Evolutionary conservation across 2,113 vertebrate species (phyloP).

Genomic region (Malurus alboscapulatus): DNA sequence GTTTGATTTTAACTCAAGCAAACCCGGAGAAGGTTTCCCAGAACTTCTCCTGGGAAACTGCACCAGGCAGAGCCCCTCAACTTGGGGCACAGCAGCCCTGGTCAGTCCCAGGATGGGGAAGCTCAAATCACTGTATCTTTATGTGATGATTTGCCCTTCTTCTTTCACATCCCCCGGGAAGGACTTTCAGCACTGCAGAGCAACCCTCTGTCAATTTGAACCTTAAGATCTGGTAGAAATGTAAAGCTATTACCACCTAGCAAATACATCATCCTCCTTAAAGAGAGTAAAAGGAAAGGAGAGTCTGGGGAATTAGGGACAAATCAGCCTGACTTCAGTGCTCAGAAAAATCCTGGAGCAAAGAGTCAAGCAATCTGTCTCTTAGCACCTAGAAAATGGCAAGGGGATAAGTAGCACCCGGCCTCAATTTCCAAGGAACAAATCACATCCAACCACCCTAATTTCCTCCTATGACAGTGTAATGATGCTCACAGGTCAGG

Average conservation of each 20-base stretch:
- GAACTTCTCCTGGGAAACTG: not conserved
- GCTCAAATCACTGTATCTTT: not conserved
- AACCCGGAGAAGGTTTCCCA: not conserved
- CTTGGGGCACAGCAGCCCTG: not conserved
- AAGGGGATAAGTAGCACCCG: slow-evolving; percentile 6
- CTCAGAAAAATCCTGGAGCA: not conserved
- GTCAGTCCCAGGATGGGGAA: not conserved
- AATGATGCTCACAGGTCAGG: slow-evolving; percentile 12
- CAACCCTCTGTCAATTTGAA: not conserved
- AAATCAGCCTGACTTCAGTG: slow-evolving; percentile 22
- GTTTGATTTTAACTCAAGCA: not conserved
- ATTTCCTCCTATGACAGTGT: slow-evolving; percentile 38
- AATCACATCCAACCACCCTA: slow-evolving; percentile 31
- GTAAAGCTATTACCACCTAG: slow-evolving; percentile 57
- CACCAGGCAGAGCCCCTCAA: not conserved
- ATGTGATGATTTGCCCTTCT: not conserved
- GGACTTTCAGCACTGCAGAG: not conserved
- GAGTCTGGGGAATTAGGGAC: slow-evolving; percentile 18
- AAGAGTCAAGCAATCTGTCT: slow-evolving; percentile 31
- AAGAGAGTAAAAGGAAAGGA: slow-evolving; percentile 12
- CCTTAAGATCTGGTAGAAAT: not conserved
- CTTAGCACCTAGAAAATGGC: slow-evolving; percentile 32
- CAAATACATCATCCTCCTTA: slow-evolving; percentile 28
- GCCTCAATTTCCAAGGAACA: slow-evolving; percentile 42
- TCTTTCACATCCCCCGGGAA: not conserved